Base-by-base conservation (phyloP, 1,140 invertebrate species). In the Zaprionus africanus region DNA sequence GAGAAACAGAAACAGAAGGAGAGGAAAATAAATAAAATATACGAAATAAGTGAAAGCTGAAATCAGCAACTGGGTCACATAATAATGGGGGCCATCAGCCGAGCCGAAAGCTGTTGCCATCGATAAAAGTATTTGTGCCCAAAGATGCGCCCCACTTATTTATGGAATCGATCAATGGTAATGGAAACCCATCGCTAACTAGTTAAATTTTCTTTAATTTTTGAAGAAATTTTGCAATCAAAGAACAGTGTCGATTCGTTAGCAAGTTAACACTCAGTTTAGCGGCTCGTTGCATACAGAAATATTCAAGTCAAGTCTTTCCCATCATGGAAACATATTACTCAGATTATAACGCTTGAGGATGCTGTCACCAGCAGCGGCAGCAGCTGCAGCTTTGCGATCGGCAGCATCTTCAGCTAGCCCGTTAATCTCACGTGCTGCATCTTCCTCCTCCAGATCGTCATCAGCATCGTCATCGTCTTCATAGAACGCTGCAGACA, bases 31-130 rank as follows among this genome's bases (percentile, higher is more conserved):
- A 34, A 26, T 24, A 28, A 22, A 51, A 51, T 49, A 62, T 13
- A 36, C 53, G 53, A 51, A 49, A 49, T 15, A 28, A 57, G 54
- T 36, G 26, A 66, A 54, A 66, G 51, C 24, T 38, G 34, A 62
- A 49, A 43, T 46, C 24, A 43, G 11, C 64, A 57, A 22, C 26
- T 43, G 56, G 56, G 56, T 19, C 31, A 58, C 53, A 56, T 26
- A 31, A 56, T 28, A 56, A 51, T 51, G 46, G 19, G 22, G 17
- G 19, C 22, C 46, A 51, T 12, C 9, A 51, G 19, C 1, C 1
- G 17, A 13, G 4, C 46, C 6, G 41, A 43, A 12, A 49, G 46
- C 46, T 49, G 46, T 49, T 22, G 43, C 17, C 12, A 12, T 19
- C 19, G 43, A 49, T 41, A 15, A 15, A 7, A 41, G 4, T 22